Evolutionary conservation across 2,113 vertebrate species (phyloP).

Genomic region (Trachemys scripta): DNA sequence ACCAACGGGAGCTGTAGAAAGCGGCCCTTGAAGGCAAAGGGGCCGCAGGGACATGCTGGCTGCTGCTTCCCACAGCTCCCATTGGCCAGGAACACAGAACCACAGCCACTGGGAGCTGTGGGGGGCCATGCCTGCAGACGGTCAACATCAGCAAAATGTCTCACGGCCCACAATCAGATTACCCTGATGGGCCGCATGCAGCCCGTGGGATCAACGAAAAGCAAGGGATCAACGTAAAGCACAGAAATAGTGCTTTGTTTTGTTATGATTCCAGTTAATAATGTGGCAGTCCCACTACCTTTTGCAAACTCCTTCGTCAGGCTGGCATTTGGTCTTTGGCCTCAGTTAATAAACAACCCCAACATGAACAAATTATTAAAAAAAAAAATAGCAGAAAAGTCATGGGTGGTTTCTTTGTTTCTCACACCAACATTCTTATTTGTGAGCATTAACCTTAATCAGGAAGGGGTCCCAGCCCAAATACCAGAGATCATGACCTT

Average conservation of each 20-base stretch:
- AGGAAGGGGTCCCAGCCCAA: neutral
- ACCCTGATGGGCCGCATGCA: no score
- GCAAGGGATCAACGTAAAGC: neutral
- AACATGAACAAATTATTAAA: neutral
- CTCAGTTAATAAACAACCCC: neutral
- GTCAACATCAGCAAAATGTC: no score
- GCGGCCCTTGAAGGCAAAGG: no score
- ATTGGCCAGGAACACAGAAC: no score
- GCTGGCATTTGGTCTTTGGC: conserved; percentile 7
- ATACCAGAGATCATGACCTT: neutral
- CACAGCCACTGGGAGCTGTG: no score
- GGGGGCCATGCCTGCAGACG: no score
- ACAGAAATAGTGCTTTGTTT: neutral
- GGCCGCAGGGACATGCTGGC: no score
- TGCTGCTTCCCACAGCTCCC: no score
- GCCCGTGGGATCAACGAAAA: neutral
- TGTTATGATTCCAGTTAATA: neutral
- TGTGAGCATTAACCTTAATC: neutral
- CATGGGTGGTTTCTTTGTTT: neutral
- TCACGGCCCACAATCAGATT: no score
- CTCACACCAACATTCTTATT: accelerated
- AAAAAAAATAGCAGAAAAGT: neutral
- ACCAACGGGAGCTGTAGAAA: no score
- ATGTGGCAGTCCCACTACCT: neutral
- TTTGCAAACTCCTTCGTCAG: neutral